Evolutionary conservation across 2,888 invertebrate species (phyloP).

Genomic region (Aporophyla lueneburgensis): DNA sequence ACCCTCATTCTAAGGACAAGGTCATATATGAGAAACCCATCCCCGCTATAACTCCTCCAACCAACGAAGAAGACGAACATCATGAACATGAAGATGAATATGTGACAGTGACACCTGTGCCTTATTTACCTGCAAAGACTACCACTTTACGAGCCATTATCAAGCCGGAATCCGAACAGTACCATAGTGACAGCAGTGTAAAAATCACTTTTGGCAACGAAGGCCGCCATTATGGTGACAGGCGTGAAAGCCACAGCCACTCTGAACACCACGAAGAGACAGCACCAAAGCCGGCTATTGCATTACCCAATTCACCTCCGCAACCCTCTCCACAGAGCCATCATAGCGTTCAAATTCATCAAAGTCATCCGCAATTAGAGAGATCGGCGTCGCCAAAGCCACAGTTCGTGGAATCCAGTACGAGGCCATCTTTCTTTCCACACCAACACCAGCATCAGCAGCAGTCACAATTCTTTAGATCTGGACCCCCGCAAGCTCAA

Average conservation of each 20-base stretch:
- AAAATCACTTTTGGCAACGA: slow-evolving; percentile 95
- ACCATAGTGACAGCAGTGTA: slow-evolving; percentile 95
- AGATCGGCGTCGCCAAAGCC: slow-evolving; percentile 79
- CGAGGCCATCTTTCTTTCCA: slow-evolving; percentile 73
- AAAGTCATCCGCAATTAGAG: slow-evolving; percentile 75
- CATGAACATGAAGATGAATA: slow-evolving; percentile 89
- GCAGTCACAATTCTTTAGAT: slow-evolving; percentile 75
- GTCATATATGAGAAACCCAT: slow-evolving; percentile 95
- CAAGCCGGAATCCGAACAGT: slow-evolving; percentile 96
- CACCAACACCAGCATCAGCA: slow-evolving; percentile 63
- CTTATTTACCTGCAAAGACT: slow-evolving; percentile 91
- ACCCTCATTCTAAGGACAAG: slow-evolving; percentile 93
- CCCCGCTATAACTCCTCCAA: slow-evolving; percentile 94
- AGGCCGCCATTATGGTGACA: slow-evolving; percentile 85
- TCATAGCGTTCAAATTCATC: slow-evolving; percentile 48
- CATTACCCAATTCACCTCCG: slow-evolving; percentile 85
- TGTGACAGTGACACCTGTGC: slow-evolving; percentile 90
- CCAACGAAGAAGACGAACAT: slow-evolving; percentile 91
- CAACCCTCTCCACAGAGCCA: slow-evolving; percentile 62
- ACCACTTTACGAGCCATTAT: slow-evolving; percentile 96
- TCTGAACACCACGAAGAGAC: slow-evolving; percentile 91
- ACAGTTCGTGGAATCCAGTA: slow-evolving; percentile 74
- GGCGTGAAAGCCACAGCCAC: slow-evolving; percentile 79
- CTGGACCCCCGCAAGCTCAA: slow-evolving; percentile 82
- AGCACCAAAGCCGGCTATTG: slow-evolving; percentile 92